phyloP scores from a whole-genome alignment of 64 coral and sea anemone species.

The Dendrophyllia cribrosa region DNA sequence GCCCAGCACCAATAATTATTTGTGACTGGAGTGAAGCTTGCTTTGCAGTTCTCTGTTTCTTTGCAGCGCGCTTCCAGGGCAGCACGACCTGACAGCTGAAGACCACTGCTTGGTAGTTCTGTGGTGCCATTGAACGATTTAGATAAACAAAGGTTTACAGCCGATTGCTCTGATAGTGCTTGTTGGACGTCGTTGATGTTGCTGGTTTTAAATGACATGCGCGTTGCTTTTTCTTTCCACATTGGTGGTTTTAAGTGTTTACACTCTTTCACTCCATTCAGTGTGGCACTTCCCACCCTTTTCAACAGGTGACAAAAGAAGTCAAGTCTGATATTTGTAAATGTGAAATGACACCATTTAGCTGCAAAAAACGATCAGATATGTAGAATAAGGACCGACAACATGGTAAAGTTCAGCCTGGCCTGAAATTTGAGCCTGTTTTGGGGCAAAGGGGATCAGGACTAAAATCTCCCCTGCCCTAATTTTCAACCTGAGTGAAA shows the following conservation, averaged over 20 bases:
- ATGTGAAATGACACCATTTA: conserved; percentile 55
- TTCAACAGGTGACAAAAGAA: conserved; percentile 19
- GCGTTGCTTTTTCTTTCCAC: conserved; percentile 32
- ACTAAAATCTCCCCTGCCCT: too few relatives aligned
- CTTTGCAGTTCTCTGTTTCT: conserved; percentile 1
- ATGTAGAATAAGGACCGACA: too few relatives aligned
- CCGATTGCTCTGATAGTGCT: conserved; percentile 32
- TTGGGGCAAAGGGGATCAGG: too few relatives aligned
- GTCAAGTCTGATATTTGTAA: conserved; percentile 22
- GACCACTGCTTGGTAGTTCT: neutral
- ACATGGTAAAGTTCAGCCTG: too few relatives aligned
- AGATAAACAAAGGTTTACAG: neutral
- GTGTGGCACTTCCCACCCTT: conserved; percentile 29
- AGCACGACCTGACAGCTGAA: conserved; percentile 24
- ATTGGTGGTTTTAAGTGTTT: conserved; percentile 51
- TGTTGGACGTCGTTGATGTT: conserved; percentile 3
- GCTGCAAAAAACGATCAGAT: conserved; percentile 5
- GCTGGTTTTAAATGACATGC: conserved; percentile 41
- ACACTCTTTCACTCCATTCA: conserved; percentile 36
- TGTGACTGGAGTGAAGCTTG: conserved; percentile 31
- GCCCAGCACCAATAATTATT: conserved; percentile 2
- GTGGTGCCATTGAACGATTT: conserved; percentile 38
- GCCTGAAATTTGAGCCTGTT: too few relatives aligned
- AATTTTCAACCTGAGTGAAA: too few relatives aligned
- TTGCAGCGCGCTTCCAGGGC: conserved; percentile 44